Evolutionary conservation across 2,113 vertebrate genomes (phyloP).

Genomic region (Orthochromis indermauri): DNA sequence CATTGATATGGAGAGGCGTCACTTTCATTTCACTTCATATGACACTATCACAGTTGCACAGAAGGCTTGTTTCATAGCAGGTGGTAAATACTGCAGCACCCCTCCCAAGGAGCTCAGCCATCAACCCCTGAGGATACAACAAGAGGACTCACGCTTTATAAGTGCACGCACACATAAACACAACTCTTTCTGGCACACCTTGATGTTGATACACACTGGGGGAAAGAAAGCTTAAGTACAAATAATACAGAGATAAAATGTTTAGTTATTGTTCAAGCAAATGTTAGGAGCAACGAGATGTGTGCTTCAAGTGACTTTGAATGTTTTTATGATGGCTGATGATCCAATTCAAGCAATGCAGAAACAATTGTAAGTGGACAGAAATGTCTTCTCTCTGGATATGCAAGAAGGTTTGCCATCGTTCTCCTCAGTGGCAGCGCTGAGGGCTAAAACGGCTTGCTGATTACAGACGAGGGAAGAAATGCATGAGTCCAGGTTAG

Average conservation of each 20-base stretch:
- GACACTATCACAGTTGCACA: constrained; percentile 54
- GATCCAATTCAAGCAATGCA: background rate
- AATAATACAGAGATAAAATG: constrained; percentile 9
- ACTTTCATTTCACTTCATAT: constrained; percentile 37
- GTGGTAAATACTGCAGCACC: constrained; percentile 58
- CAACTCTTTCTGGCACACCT: constrained; percentile 14
- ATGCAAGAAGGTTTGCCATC: background rate
- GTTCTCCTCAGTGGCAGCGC: background rate
- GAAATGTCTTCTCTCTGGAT: background rate
- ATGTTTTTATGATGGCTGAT: background rate
- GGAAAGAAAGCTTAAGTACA: background rate
- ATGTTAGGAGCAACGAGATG: background rate
- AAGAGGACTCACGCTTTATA: constrained; percentile 22
- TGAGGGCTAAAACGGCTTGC: background rate
- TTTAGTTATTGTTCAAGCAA: background rate
- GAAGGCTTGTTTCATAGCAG: constrained; percentile 60
- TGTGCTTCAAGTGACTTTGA: constrained; percentile 15
- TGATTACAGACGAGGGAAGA: background rate
- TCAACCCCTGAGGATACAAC: constrained; percentile 45
- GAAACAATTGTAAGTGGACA: background rate
- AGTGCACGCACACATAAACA: background rate
- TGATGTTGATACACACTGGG: background rate
- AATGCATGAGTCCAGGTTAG: background rate
- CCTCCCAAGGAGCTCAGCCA: constrained; percentile 46
- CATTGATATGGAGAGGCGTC: constrained; percentile 23